phyloP scores from a whole-genome alignment of 2,888 invertebrate species.

The Bugulina stolonifera region DNA sequence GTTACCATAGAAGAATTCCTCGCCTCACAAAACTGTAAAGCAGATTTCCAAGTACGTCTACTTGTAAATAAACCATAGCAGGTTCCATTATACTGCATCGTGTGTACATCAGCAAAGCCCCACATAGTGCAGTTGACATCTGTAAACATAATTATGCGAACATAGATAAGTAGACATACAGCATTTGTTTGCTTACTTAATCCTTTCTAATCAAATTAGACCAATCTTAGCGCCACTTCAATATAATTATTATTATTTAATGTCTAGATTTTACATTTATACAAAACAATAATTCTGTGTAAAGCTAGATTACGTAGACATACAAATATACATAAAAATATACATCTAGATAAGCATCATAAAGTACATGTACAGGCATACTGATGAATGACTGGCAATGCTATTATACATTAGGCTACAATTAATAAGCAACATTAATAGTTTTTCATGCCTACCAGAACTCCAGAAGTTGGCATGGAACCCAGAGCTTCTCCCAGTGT shows the following conservation, averaged over 20 bases:
- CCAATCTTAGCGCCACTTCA: no score
- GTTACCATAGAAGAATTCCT: not conserved
- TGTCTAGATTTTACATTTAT: no score
- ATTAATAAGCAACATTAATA: no score
- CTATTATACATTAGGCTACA: no score
- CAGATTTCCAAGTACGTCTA: not conserved
- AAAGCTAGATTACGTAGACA: no score
- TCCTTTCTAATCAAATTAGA: no score
- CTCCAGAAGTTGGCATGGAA: conserved; percentile 4
- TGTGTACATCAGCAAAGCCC: not conserved
- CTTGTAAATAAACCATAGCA: not conserved
- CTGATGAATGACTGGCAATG: no score
- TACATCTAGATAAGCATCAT: no score
- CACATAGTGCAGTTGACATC: conserved; percentile 2
- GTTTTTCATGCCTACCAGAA: not conserved
- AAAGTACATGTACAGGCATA: no score
- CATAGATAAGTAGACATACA: not conserved
- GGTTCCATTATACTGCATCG: not conserved
- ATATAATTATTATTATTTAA: no score
- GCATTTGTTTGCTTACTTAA: not conserved
- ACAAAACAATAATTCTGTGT: no score
- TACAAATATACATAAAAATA: no score
- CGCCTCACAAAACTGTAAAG: not conserved
- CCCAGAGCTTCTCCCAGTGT: not conserved
- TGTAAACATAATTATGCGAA: not conserved